A percentile compares a stretch with the other conserved stretches of the same genome.
Conservation (phyloP, 2,888 invertebrate species). For the Lycia hirtaria region DNA sequence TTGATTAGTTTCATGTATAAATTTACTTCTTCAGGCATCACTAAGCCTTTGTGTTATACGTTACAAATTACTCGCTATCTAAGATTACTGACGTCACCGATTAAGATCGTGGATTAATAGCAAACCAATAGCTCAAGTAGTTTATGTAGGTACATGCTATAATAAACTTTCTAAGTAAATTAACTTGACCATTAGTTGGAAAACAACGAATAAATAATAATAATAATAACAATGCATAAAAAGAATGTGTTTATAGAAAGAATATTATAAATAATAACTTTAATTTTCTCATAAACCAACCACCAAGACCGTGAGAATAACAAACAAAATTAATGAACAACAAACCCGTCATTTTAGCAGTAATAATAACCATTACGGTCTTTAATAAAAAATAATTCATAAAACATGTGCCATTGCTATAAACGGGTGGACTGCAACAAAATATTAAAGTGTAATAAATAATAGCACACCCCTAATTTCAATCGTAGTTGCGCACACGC, state of each 20-base stretch:
- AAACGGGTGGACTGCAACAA: slow-evolving; percentile 78
- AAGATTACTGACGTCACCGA: too few species aligned
- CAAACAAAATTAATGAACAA: slow-evolving; percentile 77
- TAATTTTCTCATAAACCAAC: slow-evolving; percentile 44
- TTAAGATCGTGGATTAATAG: too few species aligned
- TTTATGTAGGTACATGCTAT: too few species aligned
- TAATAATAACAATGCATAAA: background rate
- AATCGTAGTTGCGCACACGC: slow-evolving; percentile 70
- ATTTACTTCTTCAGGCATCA: too few species aligned
- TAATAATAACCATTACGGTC: slow-evolving; percentile 77
- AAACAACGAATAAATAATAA: too few species aligned
- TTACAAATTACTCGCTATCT: too few species aligned
- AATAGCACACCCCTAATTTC: slow-evolving; percentile 82
- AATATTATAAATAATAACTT: background rate
- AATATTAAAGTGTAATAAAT: slow-evolving; percentile 84
- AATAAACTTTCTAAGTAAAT: too few species aligned
- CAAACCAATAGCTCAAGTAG: too few species aligned
- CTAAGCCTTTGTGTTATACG: too few species aligned
- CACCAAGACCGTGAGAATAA: slow-evolving; percentile 73
- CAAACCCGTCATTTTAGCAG: slow-evolving; percentile 71
- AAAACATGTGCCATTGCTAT: slow-evolving; percentile 70
- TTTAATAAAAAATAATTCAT: slow-evolving; percentile 80
- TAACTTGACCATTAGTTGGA: too few species aligned
- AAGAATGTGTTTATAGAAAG: background rate
- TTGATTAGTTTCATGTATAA: too few species aligned